phyloP scores from a whole-genome alignment of 1,140 invertebrate genomes.

The Plectrocnemia conspersa region DNA sequence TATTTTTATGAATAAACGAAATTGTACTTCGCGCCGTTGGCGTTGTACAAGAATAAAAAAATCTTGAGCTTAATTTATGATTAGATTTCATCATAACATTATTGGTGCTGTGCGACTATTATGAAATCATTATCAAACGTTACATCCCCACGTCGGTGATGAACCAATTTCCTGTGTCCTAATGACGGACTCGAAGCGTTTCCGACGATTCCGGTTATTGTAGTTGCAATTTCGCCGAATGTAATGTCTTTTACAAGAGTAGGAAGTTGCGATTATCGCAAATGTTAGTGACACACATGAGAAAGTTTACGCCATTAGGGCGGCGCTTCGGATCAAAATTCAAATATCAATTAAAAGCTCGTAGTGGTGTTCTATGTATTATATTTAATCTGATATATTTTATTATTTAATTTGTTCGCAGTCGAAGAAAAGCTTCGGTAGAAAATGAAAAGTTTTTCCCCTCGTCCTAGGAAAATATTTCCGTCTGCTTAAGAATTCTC shows the following conservation, averaged over 20 bases:
- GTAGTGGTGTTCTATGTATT: not conserved
- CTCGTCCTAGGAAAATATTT: slow-evolving; percentile 19
- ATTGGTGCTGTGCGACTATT: too few relatives aligned
- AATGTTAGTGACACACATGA: too few relatives aligned
- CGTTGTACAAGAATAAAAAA: too few relatives aligned
- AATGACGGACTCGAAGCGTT: too few relatives aligned
- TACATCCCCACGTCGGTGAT: not conserved
- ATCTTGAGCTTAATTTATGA: too few relatives aligned
- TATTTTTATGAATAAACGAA: slow-evolving; percentile 22
- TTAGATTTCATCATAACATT: too few relatives aligned
- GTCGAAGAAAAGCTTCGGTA: not conserved
- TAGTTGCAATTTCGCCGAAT: not conserved
- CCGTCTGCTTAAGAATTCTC: slow-evolving; percentile 34
- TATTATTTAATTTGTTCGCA: too few relatives aligned
- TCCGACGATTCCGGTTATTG: slow-evolving; percentile 7
- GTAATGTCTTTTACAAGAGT: not conserved
- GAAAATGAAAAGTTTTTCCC: slow-evolving; percentile 16
- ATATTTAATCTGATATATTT: not conserved
- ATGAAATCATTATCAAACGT: slow-evolving; percentile 13
- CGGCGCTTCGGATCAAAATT: too few relatives aligned
- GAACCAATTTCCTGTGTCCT: slow-evolving; percentile 15
- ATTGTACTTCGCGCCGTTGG: slow-evolving; percentile 22
- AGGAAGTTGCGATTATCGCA: not conserved
- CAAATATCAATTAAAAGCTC: too few relatives aligned
- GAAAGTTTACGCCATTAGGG: too few relatives aligned